Evolutionary conservation across 2,113 vertebrate species (phyloP), one percentile per base, ranked within the genome.

Genomic region (Loxodonta africana): DNA sequence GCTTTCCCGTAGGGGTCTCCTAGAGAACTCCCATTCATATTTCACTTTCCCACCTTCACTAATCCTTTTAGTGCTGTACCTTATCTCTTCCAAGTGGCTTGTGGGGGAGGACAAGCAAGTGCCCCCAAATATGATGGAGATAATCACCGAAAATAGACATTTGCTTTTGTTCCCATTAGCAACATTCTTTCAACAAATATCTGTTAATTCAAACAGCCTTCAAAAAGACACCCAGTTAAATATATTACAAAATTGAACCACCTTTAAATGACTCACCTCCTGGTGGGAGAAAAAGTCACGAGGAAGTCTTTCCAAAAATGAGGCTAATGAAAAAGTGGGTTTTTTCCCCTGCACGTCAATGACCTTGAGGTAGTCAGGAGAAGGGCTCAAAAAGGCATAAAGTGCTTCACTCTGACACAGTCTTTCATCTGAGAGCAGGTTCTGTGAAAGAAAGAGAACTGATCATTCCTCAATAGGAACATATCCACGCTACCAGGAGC

Each of bases 221-320:
- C 69, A 53, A 33, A 9, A 81, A 83, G 44, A 76, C 2, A 23
- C 25, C 1, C 2, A n/a, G 71, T 88, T 37, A 83, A 20, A 51
- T 9, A 46, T 0, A 8, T 53, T 37, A 37, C 4, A 48, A 8
- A 76, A 33, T 28, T 5, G 41, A 69, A 21, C 4, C 4, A 1
- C 5, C 18, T 95, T 28, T 8, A 41, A 48, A 73, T 21, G 11
- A 91, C 98, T 99, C 95, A 99, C 99, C 99, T 99, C 99, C 84
- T 99, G 99, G 91, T 99, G 99, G 96, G 99, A 99, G 98, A 99
- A 99, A 97, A 99, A 99, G 97, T 99, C 99, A 8, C 99, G 99
- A 95, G 99, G 99, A 96, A 99, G 99, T 97, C 98, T 99, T 98
- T 99, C 99, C 97, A 99, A 98, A 99, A 99, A 99, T 3, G 99